Evolutionary conservation across 2,797 vertebrate genomes (phyloP).

Genomic region (Molossus molossus): DNA sequence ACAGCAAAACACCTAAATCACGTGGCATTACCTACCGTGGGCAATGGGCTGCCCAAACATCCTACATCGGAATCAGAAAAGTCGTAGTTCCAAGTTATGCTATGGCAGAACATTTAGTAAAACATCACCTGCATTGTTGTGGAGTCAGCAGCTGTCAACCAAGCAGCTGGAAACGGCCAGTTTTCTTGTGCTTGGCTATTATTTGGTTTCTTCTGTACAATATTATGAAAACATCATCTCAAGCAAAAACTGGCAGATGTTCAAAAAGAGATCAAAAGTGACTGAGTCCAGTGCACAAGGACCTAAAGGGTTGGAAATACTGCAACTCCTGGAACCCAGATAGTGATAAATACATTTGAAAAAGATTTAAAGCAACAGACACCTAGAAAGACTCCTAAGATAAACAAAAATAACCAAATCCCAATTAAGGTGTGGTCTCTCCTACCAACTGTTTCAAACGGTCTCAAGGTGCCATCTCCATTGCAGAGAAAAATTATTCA

Average conservation of each 20-base stretch:
- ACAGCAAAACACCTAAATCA: neutral
- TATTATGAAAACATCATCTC: neutral
- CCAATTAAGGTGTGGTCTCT: neutral
- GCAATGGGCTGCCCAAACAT: accelerated
- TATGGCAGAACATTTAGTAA: neutral
- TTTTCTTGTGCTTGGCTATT: neutral
- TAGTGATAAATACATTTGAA: neutral
- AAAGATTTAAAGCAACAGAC: neutral
- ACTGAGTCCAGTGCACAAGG: neutral
- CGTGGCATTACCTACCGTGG: accelerated
- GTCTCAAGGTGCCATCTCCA: neutral
- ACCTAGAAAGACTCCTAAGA: neutral
- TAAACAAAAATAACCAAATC: neutral
- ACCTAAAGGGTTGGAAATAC: neutral
- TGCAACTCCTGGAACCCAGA: neutral
- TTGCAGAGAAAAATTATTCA: neutral
- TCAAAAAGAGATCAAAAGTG: neutral
- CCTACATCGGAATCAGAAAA: too few relatives aligned
- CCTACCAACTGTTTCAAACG: neutral
- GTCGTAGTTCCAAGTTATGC: accelerated
- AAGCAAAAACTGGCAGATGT: neutral
- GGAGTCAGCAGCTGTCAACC: neutral
- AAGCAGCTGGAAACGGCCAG: neutral
- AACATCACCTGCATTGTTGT: neutral
- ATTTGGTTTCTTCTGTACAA: neutral